Conservation (phyloP, 2,113 vertebrate species). For the Xerus inauris region DNA sequence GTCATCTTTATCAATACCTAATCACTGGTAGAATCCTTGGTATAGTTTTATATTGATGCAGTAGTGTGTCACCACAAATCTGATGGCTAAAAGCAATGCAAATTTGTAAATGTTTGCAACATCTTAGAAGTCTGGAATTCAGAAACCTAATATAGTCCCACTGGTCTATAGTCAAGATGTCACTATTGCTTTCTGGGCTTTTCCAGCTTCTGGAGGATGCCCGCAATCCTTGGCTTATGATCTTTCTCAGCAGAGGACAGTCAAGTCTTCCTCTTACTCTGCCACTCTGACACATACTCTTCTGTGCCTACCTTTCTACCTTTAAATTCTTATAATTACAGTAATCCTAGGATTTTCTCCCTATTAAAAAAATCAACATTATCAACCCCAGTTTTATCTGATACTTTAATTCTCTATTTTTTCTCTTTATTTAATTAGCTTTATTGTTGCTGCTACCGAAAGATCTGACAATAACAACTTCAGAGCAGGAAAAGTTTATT, state of each 20-base stretch:
- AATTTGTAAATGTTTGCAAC: background rate
- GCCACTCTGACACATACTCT: background rate
- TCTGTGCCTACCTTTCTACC: background rate
- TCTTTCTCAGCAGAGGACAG: background rate
- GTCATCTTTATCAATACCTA: background rate
- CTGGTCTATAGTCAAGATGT: background rate
- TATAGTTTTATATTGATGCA: background rate
- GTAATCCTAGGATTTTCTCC: background rate
- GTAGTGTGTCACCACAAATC: background rate
- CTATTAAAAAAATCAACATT: background rate
- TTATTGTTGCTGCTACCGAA: no score
- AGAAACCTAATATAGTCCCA: background rate
- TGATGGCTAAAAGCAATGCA: background rate
- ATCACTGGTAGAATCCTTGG: background rate
- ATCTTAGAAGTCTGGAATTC: background rate
- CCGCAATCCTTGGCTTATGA: background rate
- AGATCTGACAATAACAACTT: no score
- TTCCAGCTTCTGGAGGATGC: background rate
- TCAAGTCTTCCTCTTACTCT: background rate
- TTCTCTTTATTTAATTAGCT: background rate
- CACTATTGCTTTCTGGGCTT: background rate
- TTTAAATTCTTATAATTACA: background rate
- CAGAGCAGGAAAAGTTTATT: no score
- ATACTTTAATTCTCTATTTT: background rate
- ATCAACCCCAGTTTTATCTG: background rate